A percentile compares a stretch with the other conserved stretches of the same genome.
These are phyloP conservation scores for Myopa testacea DNA, from an alignment of 2,888 invertebrate species.

Conservation along the genomic window DNA sequence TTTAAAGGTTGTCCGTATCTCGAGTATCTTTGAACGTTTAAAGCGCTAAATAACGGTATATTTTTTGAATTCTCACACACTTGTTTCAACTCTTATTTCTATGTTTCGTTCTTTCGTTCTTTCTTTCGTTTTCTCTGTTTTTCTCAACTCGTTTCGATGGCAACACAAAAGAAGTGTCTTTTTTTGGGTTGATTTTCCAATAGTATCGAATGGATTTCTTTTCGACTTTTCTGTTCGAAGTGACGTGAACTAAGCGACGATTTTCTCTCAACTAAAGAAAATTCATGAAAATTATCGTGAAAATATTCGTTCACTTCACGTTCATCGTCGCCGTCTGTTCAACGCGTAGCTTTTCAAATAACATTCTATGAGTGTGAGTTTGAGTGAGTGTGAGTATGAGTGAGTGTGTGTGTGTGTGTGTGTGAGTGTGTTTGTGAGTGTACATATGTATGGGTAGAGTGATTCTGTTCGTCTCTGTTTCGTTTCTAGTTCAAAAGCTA, in stretches of 20 bases:
- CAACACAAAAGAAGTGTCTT: background rate
- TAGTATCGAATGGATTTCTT: slow-evolving; percentile 30
- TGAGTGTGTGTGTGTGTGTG: slow-evolving; percentile 14
- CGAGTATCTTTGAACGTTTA: slow-evolving; percentile 4
- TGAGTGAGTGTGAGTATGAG: slow-evolving; percentile 3
- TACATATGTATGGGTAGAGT: background rate
- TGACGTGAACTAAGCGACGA: slow-evolving; percentile 69
- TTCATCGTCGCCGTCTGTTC: slow-evolving; percentile 29
- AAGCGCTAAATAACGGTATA: no score
- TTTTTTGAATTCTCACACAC: slow-evolving; percentile 22
- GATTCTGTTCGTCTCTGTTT: background rate
- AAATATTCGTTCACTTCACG: slow-evolving; percentile 3
- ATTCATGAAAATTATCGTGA: slow-evolving; percentile 58
- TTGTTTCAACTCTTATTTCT: slow-evolving; percentile 32
- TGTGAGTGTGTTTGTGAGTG: slow-evolving; percentile 8
- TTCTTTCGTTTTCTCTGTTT: no score
- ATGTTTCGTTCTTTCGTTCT: no score
- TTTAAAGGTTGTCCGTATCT: slow-evolving; percentile 31
- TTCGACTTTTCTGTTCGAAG: slow-evolving; percentile 45
- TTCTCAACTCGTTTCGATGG: background rate
- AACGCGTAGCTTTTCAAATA: background rate
- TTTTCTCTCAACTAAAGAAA: slow-evolving; percentile 69
- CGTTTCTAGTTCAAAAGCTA: slow-evolving; percentile 15
- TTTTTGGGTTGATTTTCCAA: background rate
- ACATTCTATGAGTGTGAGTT: no score